Conservation (phyloP, 2,888 invertebrate species). For the Agriopis aurantiaria region DNA sequence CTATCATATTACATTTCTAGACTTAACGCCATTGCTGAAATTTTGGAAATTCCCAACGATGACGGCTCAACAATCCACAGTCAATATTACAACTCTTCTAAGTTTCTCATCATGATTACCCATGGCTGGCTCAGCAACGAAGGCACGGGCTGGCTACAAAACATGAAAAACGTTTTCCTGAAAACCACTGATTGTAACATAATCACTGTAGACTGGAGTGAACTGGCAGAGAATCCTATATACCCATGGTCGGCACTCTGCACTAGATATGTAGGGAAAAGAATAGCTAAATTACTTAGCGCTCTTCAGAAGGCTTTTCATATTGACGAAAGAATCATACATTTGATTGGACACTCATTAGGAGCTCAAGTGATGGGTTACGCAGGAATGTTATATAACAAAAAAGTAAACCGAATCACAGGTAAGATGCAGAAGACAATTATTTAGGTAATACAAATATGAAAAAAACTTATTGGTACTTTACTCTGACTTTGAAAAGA, state of each 20-base stretch:
- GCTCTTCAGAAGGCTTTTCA: conserved; percentile 56
- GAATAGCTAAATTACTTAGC: conserved; percentile 64
- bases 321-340: conserved; percentile 58
- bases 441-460: not conserved
- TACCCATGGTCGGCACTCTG: conserved; percentile 77
- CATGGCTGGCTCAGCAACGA: conserved; percentile 85
- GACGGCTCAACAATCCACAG: conserved; percentile 57
- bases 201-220: conserved; percentile 80
- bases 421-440: conserved; percentile 64
- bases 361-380: conserved; percentile 88
- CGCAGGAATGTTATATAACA: conserved; percentile 79
- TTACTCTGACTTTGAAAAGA: too few species aligned
- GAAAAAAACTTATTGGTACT: too few species aligned
- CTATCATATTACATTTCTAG: conserved; percentile 52
- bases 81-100: conserved; percentile 70
- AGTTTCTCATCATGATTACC: conserved; percentile 79
- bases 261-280: conserved; percentile 77
- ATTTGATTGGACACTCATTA: conserved; percentile 85
- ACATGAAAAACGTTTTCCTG: conserved; percentile 77
- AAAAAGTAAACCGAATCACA: conserved; percentile 85
- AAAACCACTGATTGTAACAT: conserved; percentile 78
- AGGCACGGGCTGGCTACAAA: conserved; percentile 67
- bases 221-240: conserved; percentile 67
- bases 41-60: conserved; percentile 58
- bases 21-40: conserved; percentile 65